Evolutionary conservation across 1,140 invertebrate genomes (phyloP), one percentile per base, ranked within the genome.

Genomic region (Nixonia krombeini): DNA sequence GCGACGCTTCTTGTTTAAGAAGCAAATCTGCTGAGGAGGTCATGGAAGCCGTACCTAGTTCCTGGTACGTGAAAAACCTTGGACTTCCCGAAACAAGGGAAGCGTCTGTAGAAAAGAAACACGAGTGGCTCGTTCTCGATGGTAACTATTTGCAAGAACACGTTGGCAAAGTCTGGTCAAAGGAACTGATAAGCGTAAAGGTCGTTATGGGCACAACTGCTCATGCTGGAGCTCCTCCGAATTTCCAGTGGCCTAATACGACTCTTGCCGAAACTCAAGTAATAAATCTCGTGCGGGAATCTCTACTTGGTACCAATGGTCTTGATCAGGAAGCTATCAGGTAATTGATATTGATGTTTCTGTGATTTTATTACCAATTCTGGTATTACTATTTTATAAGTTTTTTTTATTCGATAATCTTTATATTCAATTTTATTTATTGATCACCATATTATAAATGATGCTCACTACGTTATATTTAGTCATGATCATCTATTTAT

Each of bases 41-140:
- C 1, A 84, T 93, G 64, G 87, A 89, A 8, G 84, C 87, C 5
- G 89, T 92, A 0, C 91, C 91, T 1, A 87, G 90, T 33, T 87
- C 87, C 1, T 94, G 93, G 93, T 79, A 89, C 35, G 78, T 88
- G 12, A 59, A 46, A 4, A 15, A 21, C 21, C 17, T 31, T 1
- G 88, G 89, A 42, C 71, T 93, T 10, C 92, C 92, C 0, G 73
- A 79, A 0, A 56, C 75, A 9, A 86, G 86, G 28, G 90, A 91
- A 75, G 78, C 85, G 0, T 18, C 31, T 0, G 75, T 74, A 12
- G 86, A 84, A 15, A 85, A 85, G 25, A 87, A 87, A 69, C 91
- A 92, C 58, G 89, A 92, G 37, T 94, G 92, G 91, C 74, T 94
- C 1, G 90, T 93, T 1, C 73, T 91, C 1, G 93, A 94, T 70